Evolutionary conservation across 2,797 vertebrate genomes (phyloP), one percentile per base, ranked within the genome.

Genomic region (Phalloptychus januarius): DNA sequence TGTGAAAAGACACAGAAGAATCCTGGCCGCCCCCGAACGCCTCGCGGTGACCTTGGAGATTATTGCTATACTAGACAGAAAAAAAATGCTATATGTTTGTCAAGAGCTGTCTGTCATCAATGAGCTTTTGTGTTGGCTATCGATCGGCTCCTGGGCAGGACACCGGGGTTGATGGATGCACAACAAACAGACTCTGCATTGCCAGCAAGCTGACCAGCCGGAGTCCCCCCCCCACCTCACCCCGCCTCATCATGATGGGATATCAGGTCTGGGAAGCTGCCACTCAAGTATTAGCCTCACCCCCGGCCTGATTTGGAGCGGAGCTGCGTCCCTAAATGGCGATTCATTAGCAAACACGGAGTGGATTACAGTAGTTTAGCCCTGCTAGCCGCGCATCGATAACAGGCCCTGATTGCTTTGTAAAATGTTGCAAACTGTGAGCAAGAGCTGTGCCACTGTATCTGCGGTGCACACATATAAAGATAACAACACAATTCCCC

Each of bases 61-160:
- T 94, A 95, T 94, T 94, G 94, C 94, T 94, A 84, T 80, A 91
- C 93, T 95, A 89, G 91, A 94, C 94, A 93, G 94, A 94, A 95
- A 95, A 93, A 91, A 93, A 91, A 93, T 91, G 92, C 93, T 87
- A 90, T 93, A 92, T 95, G 94, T 95, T 95, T 94, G 94, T 93
- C 92, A 88, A 93, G 93, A 93, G 92, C 94, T 93, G 94, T 94
- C 93, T 82, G 93, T 95, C 94, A 93, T 94, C 93, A 93, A 93
- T 91, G 90, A 90, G 92, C 92, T 94, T 95, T 95, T 94, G 94
- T 95, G 94, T 93, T 92, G 92, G 88, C 88, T 85, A 95, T 95
- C 91, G 93, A 95, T 93, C 90, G 91, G 85, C 90, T 86, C 87
- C 90, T 75, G 83, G 87, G 84, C 91, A 90, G 91, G 91, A 93